Evolutionary conservation across 2,797 vertebrate genomes (phyloP).

Genomic region (Darevskia mixta): DNA sequence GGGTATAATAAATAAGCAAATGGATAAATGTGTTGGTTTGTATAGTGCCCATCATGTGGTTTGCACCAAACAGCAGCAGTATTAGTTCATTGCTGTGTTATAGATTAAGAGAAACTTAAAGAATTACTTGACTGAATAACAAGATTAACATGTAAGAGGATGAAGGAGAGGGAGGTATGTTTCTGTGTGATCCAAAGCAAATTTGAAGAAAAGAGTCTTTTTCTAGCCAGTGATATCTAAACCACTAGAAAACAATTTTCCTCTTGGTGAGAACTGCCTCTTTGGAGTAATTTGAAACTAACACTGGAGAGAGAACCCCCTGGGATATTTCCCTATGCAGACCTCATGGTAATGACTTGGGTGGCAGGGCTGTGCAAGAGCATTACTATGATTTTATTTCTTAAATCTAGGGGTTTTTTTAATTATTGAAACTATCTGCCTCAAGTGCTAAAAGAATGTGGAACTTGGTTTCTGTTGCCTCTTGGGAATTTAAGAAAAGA

Average conservation of each 20-base stretch:
- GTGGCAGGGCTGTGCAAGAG: neutral
- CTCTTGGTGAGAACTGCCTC: neutral
- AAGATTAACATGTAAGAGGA: neutral
- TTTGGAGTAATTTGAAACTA: slow-evolving; percentile 8
- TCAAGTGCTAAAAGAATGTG: neutral
- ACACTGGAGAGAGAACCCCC: neutral
- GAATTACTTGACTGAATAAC: neutral
- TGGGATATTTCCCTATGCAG: neutral
- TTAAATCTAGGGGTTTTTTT: neutral
- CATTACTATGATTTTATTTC: neutral
- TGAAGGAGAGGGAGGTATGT: neutral
- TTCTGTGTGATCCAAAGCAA: slow-evolving; percentile 1
- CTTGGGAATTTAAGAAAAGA: slow-evolving; percentile 1
- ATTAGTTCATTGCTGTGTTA: neutral
- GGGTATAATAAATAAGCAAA: no score
- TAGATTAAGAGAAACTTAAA: neutral
- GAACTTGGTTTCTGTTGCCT: neutral
- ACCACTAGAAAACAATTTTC: neutral
- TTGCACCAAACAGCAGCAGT: neutral
- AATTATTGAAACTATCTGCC: neutral
- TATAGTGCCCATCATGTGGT: neutral
- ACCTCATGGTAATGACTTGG: neutral
- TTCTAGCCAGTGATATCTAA: neutral
- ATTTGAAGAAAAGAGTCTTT: neutral
- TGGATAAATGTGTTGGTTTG: no score